Percentiles rank a stretch among this genome's conserved stretches.
Evolutionary conservation across 2,888 invertebrate genomes (phyloP).

Genomic region (Philonicus albiceps): DNA sequence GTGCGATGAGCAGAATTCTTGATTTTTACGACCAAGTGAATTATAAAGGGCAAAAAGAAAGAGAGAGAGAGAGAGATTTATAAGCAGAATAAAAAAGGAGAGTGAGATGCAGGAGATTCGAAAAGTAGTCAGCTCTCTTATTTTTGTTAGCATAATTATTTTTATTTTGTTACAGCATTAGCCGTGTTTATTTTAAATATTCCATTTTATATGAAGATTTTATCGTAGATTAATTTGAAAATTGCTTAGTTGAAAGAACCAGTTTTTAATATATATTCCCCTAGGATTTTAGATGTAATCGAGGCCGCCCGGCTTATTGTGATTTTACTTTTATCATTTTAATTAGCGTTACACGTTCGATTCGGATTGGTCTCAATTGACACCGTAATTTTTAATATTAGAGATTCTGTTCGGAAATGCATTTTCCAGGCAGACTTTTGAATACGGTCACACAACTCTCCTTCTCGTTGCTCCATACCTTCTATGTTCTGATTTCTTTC

Average conservation of each 20-base stretch:
- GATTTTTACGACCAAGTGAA: not conserved
- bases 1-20: slow-evolving; percentile 6
- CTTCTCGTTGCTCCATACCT: not conserved
- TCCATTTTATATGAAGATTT: slow-evolving; percentile 35
- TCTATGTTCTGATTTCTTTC: slow-evolving; percentile 31
- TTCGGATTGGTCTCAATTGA: slow-evolving; percentile 45
- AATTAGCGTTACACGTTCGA: slow-evolving; percentile 15
- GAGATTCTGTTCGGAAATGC: not conserved
- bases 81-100: not conserved
- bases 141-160: slow-evolving; percentile 40
- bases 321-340: slow-evolving; percentile 38
- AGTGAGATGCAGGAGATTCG: not conserved
- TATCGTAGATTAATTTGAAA: slow-evolving; percentile 26
- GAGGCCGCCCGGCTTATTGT: slow-evolving; percentile 32
- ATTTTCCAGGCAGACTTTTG: not conserved
- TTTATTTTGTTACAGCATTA: slow-evolving; percentile 19
- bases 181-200: slow-evolving; percentile 14
- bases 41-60: not conserved
- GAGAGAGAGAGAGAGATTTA: not conserved
- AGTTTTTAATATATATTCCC: slow-evolving; percentile 34
- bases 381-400: not conserved
- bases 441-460: slow-evolving; percentile 5
- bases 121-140: not conserved
- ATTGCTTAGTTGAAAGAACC: slow-evolving; percentile 13
- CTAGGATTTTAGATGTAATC: slow-evolving; percentile 22